Evolutionary conservation across 2,113 vertebrate species (phyloP).

Genomic region (Oreochromis aureus): DNA sequence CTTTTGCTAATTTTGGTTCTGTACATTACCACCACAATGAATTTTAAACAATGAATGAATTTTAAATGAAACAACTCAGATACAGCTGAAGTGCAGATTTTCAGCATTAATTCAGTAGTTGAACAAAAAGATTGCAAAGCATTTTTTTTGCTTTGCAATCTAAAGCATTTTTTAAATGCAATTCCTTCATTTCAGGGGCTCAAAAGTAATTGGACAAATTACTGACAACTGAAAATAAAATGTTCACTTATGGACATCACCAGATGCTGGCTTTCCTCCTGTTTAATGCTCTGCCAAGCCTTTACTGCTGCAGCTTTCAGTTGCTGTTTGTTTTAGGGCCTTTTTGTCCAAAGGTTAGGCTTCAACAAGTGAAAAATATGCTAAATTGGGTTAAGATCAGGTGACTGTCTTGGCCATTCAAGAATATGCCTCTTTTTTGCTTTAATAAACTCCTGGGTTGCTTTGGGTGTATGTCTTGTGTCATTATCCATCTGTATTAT

Average conservation of each 20-base stretch:
- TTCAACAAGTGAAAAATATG: background rate
- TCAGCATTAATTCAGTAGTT: background rate
- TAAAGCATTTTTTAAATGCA: background rate
- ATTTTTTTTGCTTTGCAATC: background rate
- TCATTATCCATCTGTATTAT: background rate
- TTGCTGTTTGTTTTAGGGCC: background rate
- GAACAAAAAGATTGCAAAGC: background rate
- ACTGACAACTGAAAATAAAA: background rate
- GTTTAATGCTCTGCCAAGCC: background rate
- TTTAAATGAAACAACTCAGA: background rate
- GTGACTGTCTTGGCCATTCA: background rate
- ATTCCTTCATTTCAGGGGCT: background rate
- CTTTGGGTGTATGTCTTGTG: background rate
- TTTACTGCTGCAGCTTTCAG: background rate
- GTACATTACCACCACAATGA: background rate
- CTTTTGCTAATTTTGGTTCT: background rate
- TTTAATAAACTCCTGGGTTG: background rate
- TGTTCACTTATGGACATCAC: background rate
- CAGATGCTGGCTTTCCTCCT: background rate
- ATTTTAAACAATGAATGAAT: background rate
- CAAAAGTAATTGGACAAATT: background rate
- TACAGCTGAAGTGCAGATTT: background rate
- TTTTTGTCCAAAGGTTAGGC: background rate
- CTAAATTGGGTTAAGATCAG: background rate
- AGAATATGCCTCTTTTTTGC: background rate